Base-by-base conservation (phyloP, 2,888 invertebrate genomes). In the Psylliodes chrysocephalus region DNA sequence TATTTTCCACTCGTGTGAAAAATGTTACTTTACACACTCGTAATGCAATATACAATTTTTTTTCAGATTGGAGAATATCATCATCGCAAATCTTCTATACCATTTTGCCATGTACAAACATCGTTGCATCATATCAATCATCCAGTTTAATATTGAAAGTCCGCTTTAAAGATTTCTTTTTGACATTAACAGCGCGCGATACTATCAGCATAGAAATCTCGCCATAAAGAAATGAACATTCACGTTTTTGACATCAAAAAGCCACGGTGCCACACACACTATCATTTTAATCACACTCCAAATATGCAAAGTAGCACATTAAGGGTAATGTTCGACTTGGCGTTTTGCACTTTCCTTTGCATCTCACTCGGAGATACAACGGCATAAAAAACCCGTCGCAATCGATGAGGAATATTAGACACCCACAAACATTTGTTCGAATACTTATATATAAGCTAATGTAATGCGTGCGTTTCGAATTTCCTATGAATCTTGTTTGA, bases 321-420 rank as follows among this genome's bases (percentile, higher is more conserved):
- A 44, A 56, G 35, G 46, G 46, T 38, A 35, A 51, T 22, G 10
- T 52, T 12, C 44, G 30, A n/a, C 22, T 22, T 38, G 17, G 14
- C 40, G 30, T 40, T 56, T 42, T 46, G 63, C 60, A 60, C 30
- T 60, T 67, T 56, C 15, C 68, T 69, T 66, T 69, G 63, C 63
- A 69, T 72, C 67, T 47, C 61, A 59, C 59, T 47, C 42, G 25
- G 15, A 66, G 68, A 69, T 69, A 68, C 53, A 47, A 22, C 25
- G 8, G 12, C n/a, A 18, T 10, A 44, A 44, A 55, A 30, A n/a
- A n/a, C n/a, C n/a, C n/a, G n/a, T n/a, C 30, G 44, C 42, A 55
- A 40, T 54, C 53, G 40, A 54, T 40, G 8, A 25, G 17, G n/a
- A n/a, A n/a, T n/a, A n/a, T n/a, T 5, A 42, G 15, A 44, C 54